Percentiles rank a stretch among this genome's conserved stretches.
Conservation (phyloP, 2,113 vertebrate genomes). For the Bufo gargarizans region DNA sequence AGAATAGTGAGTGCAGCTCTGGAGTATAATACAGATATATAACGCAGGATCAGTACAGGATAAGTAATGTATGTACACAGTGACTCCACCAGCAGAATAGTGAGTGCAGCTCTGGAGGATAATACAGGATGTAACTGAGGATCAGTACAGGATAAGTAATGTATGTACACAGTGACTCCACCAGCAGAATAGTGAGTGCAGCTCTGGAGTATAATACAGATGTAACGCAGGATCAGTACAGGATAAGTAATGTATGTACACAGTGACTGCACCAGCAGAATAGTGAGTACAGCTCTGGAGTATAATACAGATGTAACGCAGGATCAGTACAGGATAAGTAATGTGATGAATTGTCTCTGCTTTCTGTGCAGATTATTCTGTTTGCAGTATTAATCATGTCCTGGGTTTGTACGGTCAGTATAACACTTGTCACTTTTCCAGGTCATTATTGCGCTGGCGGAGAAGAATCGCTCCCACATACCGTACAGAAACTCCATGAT, state of each 20-base stretch:
- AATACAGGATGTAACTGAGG: too few species aligned
- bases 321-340: background rate
- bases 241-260: background rate
- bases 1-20: too few species aligned
- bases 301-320: background rate
- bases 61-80: too few species aligned
- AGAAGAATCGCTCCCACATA: slow-evolving; percentile 90
- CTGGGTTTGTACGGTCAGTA: background rate
- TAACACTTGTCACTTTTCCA: slow-evolving; percentile 61
- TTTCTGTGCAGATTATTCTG: too few species aligned
- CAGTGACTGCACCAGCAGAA: background rate
- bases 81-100: too few species aligned
- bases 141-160: too few species aligned
- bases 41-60: too few species aligned
- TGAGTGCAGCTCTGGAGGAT: too few species aligned
- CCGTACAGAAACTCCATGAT: slow-evolving; percentile 98
- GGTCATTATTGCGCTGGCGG: slow-evolving; percentile 95
- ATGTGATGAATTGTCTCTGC: background rate
- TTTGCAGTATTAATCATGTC: too few species aligned
- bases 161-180: too few species aligned
- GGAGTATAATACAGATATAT: too few species aligned
- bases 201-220: background rate
- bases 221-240: background rate
- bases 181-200: background rate
- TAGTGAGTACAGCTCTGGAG: background rate